Base-by-base conservation (phyloP, 1,140 invertebrate genomes). In the Pseudomyrmex concolor region DNA sequence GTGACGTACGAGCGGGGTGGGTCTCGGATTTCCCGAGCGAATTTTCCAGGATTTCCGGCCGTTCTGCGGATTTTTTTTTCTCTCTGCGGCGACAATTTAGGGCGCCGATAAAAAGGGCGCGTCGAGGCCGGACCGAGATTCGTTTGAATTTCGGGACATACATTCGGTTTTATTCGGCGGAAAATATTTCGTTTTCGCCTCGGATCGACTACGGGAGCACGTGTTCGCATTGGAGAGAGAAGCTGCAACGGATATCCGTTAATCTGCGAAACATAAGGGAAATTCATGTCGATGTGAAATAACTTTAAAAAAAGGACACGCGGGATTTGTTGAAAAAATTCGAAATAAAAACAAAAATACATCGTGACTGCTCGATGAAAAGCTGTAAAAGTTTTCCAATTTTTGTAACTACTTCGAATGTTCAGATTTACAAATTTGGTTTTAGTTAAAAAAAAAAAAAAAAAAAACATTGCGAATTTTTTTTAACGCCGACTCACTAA, bases 21-120 rank as follows among this genome's bases (percentile, higher is more conserved):
- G 43, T 54, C 66, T 50, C 76, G 76, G 54, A 80, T 71, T 80
- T 70, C 22, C 64, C 76, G 76, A 51, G 17, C 34, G 74, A 78
- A 57, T 78, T 78, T 70, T 70, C 15, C 76, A 43, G 54, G 76
- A 70, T 78, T 78, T 70, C 43, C 64, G 64, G 19, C 64, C 34
- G 51, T 68, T 68, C 64, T 34, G 57, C 59, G 64, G 54, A 55
- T 67, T 59, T 68, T 57, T 67, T 55, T 64, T n/a, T 57, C 25
- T 43, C 25, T 64, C 17, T 17, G 66, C 22, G 51, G 76, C 66
- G 64, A 80, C 54, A 59, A 80, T 80, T 80, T 80, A 80, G 66
- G 8, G 8, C 10, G 43, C 15, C 66, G 76, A 80, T 78, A 78
- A 70, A 78, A 70, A 59, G 64, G 54, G 43, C 34, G 60, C 51